phyloP scores from a whole-genome alignment of 2,888 invertebrate species.

The Resseliella maxima region DNA sequence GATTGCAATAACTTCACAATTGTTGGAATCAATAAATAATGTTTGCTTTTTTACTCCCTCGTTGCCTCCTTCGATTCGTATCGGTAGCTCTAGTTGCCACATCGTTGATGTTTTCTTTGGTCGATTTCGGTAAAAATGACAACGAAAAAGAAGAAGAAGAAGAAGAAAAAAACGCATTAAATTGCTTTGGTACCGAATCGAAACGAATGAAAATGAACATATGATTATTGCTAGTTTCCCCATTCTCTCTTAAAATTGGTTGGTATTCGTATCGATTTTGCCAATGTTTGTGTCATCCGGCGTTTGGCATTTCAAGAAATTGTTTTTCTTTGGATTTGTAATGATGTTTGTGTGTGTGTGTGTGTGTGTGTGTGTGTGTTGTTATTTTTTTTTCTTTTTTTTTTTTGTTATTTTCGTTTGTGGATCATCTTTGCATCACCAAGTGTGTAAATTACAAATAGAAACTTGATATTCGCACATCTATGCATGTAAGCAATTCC shows the following conservation, averaged over 20 bases:
- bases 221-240: constrained; percentile 44
- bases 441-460: constrained; percentile 4
- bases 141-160: background rate
- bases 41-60: constrained; percentile 45
- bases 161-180: constrained; percentile 21
- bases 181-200: constrained; percentile 37
- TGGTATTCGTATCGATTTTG: constrained; percentile 35
- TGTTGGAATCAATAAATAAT: constrained; percentile 55
- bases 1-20: constrained; percentile 55
- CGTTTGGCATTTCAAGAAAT: constrained; percentile 35
- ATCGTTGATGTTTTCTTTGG: constrained; percentile 36
- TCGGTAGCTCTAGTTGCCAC: background rate
- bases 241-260: background rate
- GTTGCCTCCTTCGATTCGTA: background rate
- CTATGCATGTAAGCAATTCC: background rate
- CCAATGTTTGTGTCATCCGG: constrained; percentile 25
- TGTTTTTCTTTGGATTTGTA: constrained; percentile 45
- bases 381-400: background rate
- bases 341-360: too few species aligned
- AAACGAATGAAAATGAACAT: constrained; percentile 37
- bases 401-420: background rate
- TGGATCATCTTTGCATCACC: background rate
- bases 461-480: background rate
- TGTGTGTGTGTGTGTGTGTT: too few species aligned
- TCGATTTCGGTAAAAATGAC: background rate